Conservation (phyloP, 2,888 invertebrate species). For the Blastobasis lacticolella region DNA sequence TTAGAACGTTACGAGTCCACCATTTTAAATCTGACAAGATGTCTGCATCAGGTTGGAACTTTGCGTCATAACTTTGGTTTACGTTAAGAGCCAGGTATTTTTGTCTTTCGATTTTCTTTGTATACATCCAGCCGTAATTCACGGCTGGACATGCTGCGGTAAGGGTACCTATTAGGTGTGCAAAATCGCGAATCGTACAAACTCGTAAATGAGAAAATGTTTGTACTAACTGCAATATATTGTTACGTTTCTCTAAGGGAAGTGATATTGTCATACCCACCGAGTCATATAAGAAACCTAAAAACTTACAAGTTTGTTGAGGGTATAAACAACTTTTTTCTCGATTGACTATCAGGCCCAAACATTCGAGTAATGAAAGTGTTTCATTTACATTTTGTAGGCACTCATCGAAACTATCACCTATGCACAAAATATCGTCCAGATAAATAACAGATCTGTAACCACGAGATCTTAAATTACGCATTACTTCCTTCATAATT, state of each 20-base stretch:
- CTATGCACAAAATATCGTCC: no score
- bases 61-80: slow-evolving; percentile 2
- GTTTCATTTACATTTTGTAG: slow-evolving; percentile 7
- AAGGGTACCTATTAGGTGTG: slow-evolving; percentile 11
- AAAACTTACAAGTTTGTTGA: slow-evolving; percentile 5
- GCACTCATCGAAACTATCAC: slow-evolving; percentile 5
- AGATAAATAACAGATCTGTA: slow-evolving; percentile 2
- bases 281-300: slow-evolving; percentile 11
- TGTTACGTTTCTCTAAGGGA: slow-evolving; percentile 9
- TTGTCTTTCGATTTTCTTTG: slow-evolving; percentile 7
- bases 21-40: slow-evolving; percentile 6
- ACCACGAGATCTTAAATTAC: slow-evolving; percentile 1
- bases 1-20: slow-evolving; percentile 7
- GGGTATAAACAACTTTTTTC: slow-evolving; percentile 10
- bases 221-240: no score
- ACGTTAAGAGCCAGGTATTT: not conserved
- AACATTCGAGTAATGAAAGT: slow-evolving; percentile 3
- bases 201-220: no score
- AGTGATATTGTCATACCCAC: slow-evolving; percentile 5
- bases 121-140: slow-evolving; percentile 11
- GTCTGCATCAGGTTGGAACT: not conserved
- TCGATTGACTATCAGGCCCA: slow-evolving; percentile 14
- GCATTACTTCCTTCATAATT: slow-evolving; percentile 4
- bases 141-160: slow-evolving; percentile 10
- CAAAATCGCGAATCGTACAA: slow-evolving; percentile 11